Percentiles rank a stretch among this genome's conserved stretches.
These are phyloP conservation scores for Empidonax alnorum DNA, from an alignment of 2,113 vertebrate species.

Conservation along the genomic window DNA sequence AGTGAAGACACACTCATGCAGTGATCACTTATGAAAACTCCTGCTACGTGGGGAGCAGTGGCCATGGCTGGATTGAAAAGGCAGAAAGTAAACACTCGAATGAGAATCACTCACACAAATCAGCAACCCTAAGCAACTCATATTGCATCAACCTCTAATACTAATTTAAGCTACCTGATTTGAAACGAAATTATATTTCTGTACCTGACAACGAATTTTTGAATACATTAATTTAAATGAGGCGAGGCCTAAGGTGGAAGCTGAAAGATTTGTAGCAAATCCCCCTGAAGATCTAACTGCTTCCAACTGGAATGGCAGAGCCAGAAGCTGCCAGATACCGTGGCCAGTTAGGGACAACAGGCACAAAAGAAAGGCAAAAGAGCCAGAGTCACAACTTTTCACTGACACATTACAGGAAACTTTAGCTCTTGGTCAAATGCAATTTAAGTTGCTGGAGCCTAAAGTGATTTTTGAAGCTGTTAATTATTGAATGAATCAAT, in stretches of 20 bases:
- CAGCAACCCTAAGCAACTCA: background rate
- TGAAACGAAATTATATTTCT: background rate
- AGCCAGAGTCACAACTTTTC: background rate
- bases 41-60: background rate
- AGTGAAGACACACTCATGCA: background rate
- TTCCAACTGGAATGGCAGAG: background rate
- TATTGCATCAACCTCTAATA: background rate
- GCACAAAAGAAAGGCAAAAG: background rate
- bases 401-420: background rate
- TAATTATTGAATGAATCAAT: slow-evolving; percentile 12
- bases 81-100: background rate
- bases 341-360: background rate
- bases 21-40: background rate
- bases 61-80: background rate
- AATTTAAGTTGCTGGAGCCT: background rate
- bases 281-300: background rate
- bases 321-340: background rate
- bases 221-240: background rate
- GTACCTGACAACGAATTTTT: background rate
- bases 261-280: background rate
- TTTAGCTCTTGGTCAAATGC: background rate
- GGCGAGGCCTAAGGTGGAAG: background rate
- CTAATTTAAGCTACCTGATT: background rate
- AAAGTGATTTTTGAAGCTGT: background rate
- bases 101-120: background rate